Evolutionary conservation across 2,888 invertebrate species (phyloP), one percentile per base, ranked within the genome.

Genomic region (Melipona bicolor): DNA sequence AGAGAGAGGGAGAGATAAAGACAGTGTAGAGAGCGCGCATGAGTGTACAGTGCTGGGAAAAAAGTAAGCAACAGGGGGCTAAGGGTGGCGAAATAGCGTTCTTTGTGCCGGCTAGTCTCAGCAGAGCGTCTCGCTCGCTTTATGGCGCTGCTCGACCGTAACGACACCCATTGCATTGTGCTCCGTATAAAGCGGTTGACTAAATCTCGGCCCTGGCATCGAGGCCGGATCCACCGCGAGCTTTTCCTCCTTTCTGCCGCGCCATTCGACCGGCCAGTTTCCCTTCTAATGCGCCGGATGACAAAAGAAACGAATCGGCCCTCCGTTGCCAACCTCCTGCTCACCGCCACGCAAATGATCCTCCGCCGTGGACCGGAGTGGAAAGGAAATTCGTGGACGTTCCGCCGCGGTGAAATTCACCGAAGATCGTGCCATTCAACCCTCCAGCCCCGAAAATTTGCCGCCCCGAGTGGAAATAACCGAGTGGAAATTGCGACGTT

Each of bases 101-200:
- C 92, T 92, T 90, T 92, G 92, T 92, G 86, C 75, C 36, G 81
- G 79, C 85, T 87, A 90, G 91, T 89, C 91, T 91, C 89, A 90
- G 86, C 88, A 83, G 43, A 43, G 86, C 87, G 88, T 91, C 90
- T 64, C 64, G 32, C 64, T 64, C 64, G 64, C 36, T 92, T 92
- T 92, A 92, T 91, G 89, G 86, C 82, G 82, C 84, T 87, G 87
- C 88, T 89, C 85, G 89, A 89, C 89, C 89, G 89, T 91, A 92
- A 92, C 92, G 90, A 91, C 90, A 88, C 88, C 88, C 89, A 87
- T 88, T 85, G 91, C 90, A 91, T 92, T 91, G 91, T 91, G 83
- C 84, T 77, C 75, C 72, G 80, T 89, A 91, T 89, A 90, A 91
- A 91, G 88, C 87, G 84, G 79, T 69, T 77, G 80, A 67, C 56